These are phyloP conservation scores for Luehdorfia chinensis DNA, from an alignment of 1,140 invertebrate species.

Conservation along the genomic window DNA sequence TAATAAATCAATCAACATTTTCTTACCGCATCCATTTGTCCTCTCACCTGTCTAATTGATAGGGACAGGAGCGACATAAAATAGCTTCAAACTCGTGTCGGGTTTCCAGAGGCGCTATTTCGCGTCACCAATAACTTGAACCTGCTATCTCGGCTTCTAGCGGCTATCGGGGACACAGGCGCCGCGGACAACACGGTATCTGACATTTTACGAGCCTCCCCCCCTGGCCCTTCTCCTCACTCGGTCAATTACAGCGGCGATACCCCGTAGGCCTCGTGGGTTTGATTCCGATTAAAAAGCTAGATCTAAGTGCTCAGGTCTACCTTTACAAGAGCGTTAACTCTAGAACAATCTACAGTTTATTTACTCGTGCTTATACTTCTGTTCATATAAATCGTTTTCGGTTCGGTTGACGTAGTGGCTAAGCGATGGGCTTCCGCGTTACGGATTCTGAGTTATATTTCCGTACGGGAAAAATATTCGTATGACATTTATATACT, in stretches of 20 bases:
- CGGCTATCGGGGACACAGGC: constrained; percentile 11
- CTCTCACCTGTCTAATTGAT: background rate
- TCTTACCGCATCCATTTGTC: background rate
- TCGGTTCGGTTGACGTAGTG: too few species aligned
- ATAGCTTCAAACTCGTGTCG: constrained; percentile 3
- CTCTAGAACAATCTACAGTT: constrained; percentile 1
- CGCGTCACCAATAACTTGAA: constrained; percentile 20
- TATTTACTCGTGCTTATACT: background rate
- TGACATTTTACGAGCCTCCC: constrained; percentile 17
- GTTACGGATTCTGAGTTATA: too few species aligned
- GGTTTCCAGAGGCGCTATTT: constrained; percentile 18
- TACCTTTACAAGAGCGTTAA: background rate
- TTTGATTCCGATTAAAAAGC: constrained; percentile 20
- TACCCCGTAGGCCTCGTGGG: constrained; percentile 4
- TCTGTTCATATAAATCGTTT: too few species aligned
- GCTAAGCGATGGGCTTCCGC: too few species aligned
- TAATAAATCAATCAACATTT: background rate
- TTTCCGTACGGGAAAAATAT: too few species aligned
- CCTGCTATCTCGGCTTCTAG: constrained; percentile 15
- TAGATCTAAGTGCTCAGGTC: constrained; percentile 20
- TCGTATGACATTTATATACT: too few species aligned
- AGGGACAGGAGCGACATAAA: background rate
- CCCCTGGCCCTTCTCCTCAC: constrained; percentile 5
- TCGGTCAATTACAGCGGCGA: constrained; percentile 11
- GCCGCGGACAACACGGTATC: constrained; percentile 19